Base-by-base conservation (phyloP, 2,797 vertebrate genomes). In the Leucoraja ocellata region DNA sequence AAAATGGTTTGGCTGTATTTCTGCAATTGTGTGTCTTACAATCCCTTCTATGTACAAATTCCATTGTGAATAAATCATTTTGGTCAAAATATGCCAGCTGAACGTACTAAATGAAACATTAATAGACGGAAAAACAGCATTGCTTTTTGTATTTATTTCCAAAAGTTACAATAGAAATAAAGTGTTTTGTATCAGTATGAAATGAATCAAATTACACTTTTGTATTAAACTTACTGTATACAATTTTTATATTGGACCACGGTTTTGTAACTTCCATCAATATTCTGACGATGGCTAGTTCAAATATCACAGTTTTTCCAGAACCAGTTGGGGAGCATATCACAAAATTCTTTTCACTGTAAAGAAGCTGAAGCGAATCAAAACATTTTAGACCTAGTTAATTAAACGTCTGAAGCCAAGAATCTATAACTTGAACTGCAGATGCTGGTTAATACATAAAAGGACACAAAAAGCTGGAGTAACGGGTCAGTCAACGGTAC, bases 241-340 rank as follows among this genome's bases (percentile, higher is more conserved):
- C 98, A 96, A 98, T 97, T 97, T 99, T 99, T 96, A 99, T 96
- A 93, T 97, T 97, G 93, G 95, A 96, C 99, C 98, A 99, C 81
- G 98, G 98, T 94, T 98, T 96, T 92, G 97, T 96, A 23, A 96
- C 96, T 96, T 98, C 97, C 97, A 99, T 98, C 93, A 99, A 95
- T 93, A 99, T 96, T 94, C 97, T 98, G 94, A 98, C 97, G 95
- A 99, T 98, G 93, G 99, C 98, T 84, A 99, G 95, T 95, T 99
- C 99, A 78, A 99, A 99, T 93, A 99, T 95, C 14, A 98, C 98
- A 1, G 99, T 99, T 97, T 99, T 99, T 93, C 99, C 99, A 95
- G 99, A 99, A 94, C 99, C 99, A 94, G 99, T 99, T 0, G 99
- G 99, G 94, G 99, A 98, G 96, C 97, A 99, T 93, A 97, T 97